These are phyloP conservation scores for Scomberomorus guttatus DNA, from an alignment of 2,797 vertebrate genomes.

Conservation along the genomic window DNA sequence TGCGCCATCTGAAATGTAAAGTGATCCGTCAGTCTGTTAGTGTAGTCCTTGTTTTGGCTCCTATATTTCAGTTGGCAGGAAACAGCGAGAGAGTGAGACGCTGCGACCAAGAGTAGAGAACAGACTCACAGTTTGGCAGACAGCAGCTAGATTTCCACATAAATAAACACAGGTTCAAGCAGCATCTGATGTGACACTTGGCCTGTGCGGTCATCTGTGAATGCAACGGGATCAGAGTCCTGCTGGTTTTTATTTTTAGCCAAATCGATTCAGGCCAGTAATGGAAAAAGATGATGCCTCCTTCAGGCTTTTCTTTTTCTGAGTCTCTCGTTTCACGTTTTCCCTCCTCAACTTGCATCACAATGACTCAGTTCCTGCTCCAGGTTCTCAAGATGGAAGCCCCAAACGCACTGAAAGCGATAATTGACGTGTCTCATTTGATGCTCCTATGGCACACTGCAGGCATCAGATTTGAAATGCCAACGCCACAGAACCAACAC, in stretches of 20 bases:
- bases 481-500: too few relatives aligned
- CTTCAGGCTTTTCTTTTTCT: conserved; percentile 41
- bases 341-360: conserved; percentile 27
- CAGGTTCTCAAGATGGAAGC: conserved; percentile 10
- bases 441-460: too few relatives aligned
- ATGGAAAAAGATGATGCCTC: conserved; percentile 61
- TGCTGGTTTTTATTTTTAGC: conserved; percentile 64
- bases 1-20: conserved; percentile 29
- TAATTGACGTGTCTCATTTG: too few relatives aligned
- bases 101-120: conserved; percentile 17
- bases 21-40: background rate
- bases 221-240: conserved; percentile 47
- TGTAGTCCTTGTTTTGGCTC: conserved; percentile 15
- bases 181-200: conserved; percentile 52
- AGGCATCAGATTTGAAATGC: too few relatives aligned
- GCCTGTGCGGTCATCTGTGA: conserved; percentile 48
- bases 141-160: conserved; percentile 60
- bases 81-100: conserved; percentile 10
- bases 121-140: conserved; percentile 28
- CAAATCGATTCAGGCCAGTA: conserved; percentile 59
- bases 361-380: background rate
- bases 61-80: conserved; percentile 27
- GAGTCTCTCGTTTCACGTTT: conserved; percentile 21
- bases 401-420: too few relatives aligned
- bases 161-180: conserved; percentile 61